Evolutionary conservation across 2,888 invertebrate genomes (phyloP).

Genomic region (Nomada ruficornis): DNA sequence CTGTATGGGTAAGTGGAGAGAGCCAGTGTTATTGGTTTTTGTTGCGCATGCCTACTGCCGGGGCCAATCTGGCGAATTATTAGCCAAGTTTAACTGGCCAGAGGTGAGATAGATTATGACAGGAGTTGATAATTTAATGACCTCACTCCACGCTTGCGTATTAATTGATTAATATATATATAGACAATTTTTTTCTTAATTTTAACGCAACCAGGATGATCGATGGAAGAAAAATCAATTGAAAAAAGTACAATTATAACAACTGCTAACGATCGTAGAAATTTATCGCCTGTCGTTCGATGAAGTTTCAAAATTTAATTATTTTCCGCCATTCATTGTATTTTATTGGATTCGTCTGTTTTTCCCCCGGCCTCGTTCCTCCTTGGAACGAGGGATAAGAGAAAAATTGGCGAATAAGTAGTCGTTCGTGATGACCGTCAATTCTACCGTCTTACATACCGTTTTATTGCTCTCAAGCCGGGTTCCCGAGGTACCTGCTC

Average conservation of each 20-base stretch:
- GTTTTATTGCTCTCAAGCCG: constrained; percentile 33
- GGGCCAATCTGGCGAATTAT: constrained; percentile 83
- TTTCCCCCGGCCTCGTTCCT: too few species aligned
- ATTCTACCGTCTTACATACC: constrained; percentile 22
- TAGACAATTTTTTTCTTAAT: not conserved
- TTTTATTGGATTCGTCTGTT: not conserved
- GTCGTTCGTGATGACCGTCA: constrained; percentile 37
- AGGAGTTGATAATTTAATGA: constrained; percentile 72
- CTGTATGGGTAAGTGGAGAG: constrained; percentile 63
- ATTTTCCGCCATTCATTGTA: not conserved
- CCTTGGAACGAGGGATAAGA: not conserved
- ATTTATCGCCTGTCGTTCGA: not conserved
- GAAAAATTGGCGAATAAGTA: constrained; percentile 45
- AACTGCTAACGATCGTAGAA: not conserved
- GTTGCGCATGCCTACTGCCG: constrained; percentile 81
- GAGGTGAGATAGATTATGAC: constrained; percentile 74
- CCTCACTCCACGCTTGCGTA: constrained; percentile 32
- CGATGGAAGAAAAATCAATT: not conserved
- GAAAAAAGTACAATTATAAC: not conserved
- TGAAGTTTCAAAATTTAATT: too few species aligned
- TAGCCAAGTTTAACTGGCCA: constrained; percentile 80
- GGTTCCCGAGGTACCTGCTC: constrained; percentile 7
- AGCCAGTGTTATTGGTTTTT: constrained; percentile 82
- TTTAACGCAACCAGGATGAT: not conserved
- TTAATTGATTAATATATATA: constrained; percentile 44